Evolutionary conservation across 2,888 invertebrate species (phyloP).

Genomic region (Pollenia labialis): DNA sequence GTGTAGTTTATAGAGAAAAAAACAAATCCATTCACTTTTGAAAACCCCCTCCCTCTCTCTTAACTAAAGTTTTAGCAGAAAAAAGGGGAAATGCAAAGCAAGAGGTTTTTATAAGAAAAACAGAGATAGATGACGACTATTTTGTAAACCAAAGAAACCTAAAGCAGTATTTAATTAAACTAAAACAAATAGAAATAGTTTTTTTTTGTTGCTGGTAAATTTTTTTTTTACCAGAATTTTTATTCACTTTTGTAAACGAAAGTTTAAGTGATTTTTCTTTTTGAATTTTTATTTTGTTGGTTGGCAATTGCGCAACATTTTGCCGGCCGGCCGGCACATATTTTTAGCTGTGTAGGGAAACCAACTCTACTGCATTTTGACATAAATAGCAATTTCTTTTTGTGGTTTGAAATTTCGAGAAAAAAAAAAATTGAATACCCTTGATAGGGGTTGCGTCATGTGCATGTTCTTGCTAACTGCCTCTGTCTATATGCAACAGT

Average conservation of each 20-base stretch:
- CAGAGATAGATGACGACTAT: conserved; percentile 6
- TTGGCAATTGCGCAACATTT: conserved; percentile 70
- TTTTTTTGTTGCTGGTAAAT: conserved; percentile 6
- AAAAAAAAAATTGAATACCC: conserved; percentile 36
- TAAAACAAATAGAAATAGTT: conserved; percentile 32
- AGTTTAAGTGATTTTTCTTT: conserved; percentile 13
- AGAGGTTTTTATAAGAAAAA: conserved; percentile 5
- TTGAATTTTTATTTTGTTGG: conserved; percentile 9
- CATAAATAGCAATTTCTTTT: not conserved
- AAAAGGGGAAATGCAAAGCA: not conserved
- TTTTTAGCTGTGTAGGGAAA: conserved; percentile 2
- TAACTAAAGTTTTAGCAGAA: too few relatives aligned
- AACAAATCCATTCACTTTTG: conserved; percentile 60
- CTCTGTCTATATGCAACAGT: conserved; percentile 67
- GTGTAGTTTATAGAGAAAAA: conserved; percentile 30
- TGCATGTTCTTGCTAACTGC: conserved; percentile 15
- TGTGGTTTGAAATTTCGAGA: not conserved
- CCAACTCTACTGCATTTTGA: not conserved
- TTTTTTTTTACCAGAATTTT: not conserved
- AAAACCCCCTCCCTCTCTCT: not conserved
- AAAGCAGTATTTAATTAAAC: conserved; percentile 15
- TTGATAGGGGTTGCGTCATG: conserved; percentile 65
- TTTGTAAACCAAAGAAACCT: not conserved
- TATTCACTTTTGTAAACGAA: conserved; percentile 23
- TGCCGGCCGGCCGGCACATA: conserved; percentile 69